Percentiles rank a stretch among this genome's conserved stretches.
phyloP scores from a whole-genome alignment of 2,113 vertebrate species.

The Gymnarchus niloticus region DNA sequence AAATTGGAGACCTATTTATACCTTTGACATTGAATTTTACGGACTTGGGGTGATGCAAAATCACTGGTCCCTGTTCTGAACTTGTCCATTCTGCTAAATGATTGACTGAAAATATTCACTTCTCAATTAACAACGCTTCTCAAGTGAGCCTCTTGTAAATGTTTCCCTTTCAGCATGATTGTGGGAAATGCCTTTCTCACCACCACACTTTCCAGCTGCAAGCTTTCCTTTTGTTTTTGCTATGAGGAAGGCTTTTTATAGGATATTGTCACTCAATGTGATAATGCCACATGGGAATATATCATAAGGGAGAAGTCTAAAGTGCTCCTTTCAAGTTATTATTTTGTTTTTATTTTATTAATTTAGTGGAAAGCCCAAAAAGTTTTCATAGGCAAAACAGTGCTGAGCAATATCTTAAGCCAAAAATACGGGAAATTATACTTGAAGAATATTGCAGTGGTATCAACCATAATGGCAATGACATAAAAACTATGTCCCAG shows the following conservation, averaged over 20 bases:
- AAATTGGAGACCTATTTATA: neutral
- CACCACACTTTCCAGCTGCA: constrained; percentile 8
- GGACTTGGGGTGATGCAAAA: neutral
- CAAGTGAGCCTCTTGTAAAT: constrained; percentile 14
- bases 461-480: neutral
- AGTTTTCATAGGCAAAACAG: neutral
- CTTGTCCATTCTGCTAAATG: neutral
- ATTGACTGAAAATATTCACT: constrained; percentile 11
- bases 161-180: constrained; percentile 10
- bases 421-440: neutral
- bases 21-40: neutral
- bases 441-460: neutral
- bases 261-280: neutral
- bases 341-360: neutral
- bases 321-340: neutral
- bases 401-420: neutral
- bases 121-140: constrained; percentile 21
- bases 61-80: neutral
- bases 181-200: constrained; percentile 23
- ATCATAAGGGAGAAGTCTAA: neutral
- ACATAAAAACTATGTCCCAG: too few species aligned
- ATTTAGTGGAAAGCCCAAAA: neutral
- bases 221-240: neutral
- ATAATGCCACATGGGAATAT: neutral
- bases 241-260: neutral